A percentile compares a stretch with the other conserved stretches of the same genome.
Evolutionary conservation across 2,797 vertebrate species (phyloP).

Genomic region (Huso huso): DNA sequence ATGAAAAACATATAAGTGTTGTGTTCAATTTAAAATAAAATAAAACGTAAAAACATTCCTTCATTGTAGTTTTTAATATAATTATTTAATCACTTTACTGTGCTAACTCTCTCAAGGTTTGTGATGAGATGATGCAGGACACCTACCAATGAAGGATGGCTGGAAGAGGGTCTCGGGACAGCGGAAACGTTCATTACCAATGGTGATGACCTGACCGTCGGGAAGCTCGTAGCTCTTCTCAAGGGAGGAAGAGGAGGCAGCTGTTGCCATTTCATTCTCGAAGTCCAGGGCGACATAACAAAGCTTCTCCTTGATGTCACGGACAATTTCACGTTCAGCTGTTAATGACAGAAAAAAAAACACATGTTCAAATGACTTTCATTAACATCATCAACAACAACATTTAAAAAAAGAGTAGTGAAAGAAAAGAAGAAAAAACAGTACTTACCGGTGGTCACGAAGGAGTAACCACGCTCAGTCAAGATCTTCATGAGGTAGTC

Average conservation of each 20-base stretch:
- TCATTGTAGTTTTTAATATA: no score
- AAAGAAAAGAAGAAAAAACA: not conserved
- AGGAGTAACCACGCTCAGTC: constrained; percentile 56
- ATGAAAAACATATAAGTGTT: no score
- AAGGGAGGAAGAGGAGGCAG: constrained; percentile 67
- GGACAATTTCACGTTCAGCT: constrained; percentile 69
- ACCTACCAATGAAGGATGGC: constrained; percentile 67
- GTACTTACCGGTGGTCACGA: constrained; percentile 50
- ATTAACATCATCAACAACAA: not conserved
- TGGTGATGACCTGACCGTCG: constrained; percentile 71
- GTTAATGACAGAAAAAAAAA: constrained; percentile 7
- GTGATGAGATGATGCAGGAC: constrained; percentile 6
- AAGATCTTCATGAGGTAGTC: constrained; percentile 65
- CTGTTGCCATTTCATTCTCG: constrained; percentile 71
- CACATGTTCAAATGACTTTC: not conserved
- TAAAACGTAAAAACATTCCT: no score
- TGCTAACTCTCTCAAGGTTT: not conserved
- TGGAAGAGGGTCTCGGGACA: constrained; percentile 73
- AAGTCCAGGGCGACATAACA: constrained; percentile 71
- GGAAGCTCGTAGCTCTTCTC: constrained; percentile 74
- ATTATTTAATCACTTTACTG: no score
- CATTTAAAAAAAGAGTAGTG: not conserved
- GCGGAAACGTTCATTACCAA: constrained; percentile 70
- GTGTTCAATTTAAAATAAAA: no score
- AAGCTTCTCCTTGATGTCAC: constrained; percentile 70